A percentile compares a stretch with the other conserved stretches of the same genome.
Conservation (phyloP, 2,113 vertebrate species). For the Anser cygnoides region DNA sequence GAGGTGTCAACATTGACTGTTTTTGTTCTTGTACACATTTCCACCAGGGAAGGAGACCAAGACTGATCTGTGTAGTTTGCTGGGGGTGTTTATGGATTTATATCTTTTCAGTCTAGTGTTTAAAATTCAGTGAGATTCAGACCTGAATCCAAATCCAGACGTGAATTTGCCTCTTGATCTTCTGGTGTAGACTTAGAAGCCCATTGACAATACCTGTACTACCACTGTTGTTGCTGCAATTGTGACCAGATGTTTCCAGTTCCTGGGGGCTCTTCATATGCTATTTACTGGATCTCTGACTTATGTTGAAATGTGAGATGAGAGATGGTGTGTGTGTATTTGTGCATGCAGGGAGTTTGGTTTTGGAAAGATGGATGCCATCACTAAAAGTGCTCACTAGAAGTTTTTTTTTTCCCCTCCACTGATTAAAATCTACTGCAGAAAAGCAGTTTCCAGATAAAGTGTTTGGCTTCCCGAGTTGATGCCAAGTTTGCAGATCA, state of each 20-base stretch:
- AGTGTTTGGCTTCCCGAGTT: background rate
- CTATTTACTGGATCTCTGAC: background rate
- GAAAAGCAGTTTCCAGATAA: background rate
- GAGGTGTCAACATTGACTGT: background rate
- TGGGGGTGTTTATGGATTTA: background rate
- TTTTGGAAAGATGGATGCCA: background rate
- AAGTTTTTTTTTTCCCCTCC: background rate
- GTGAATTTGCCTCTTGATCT: background rate
- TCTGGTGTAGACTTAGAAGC: background rate
- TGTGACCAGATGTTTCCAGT: background rate
- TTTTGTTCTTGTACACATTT: background rate
- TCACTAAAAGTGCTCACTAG: background rate
- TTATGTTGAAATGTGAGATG: background rate
- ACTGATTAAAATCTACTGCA: background rate
- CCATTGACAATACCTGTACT: background rate
- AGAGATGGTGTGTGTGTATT: background rate
- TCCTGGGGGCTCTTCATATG: background rate
- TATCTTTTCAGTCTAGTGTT: background rate
- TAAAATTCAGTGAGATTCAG: background rate
- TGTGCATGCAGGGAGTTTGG: background rate
- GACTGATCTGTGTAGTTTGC: background rate
- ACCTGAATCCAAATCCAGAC: background rate
- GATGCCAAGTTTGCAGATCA: background rate
- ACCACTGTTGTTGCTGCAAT: background rate
- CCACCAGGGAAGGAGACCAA: background rate